Conservation (phyloP, 2,888 invertebrate genomes). For the Pyrrhosoma nymphula region DNA sequence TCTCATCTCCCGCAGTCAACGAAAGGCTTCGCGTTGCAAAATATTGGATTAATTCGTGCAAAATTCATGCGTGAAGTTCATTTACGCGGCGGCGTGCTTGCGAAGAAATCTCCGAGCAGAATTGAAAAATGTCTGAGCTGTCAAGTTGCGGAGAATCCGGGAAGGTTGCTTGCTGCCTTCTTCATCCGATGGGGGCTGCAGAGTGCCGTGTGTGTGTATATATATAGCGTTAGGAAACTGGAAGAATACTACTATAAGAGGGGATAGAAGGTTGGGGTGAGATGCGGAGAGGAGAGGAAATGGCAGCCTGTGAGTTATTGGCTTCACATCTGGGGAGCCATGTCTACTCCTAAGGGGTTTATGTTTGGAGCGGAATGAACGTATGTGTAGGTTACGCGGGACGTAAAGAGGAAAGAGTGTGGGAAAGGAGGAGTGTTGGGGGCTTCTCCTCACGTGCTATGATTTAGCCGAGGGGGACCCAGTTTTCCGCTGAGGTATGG, state of each 20-base stretch:
- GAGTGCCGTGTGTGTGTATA: not conserved
- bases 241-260: too few species aligned
- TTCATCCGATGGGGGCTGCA: not conserved
- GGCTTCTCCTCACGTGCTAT: not conserved
- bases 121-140: slow-evolving; percentile 16
- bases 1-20: not conserved
- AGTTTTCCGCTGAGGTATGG: not conserved
- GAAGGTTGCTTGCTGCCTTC: too few species aligned
- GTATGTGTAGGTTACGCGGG: not conserved
- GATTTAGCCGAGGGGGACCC: not conserved
- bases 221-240: not conserved
- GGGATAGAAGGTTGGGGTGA: not conserved
- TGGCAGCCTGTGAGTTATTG: slow-evolving; percentile 63
- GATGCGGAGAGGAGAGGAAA: not conserved
- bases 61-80: not conserved
- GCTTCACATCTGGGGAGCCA: slow-evolving; percentile 48
- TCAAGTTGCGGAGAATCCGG: not conserved
- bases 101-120: not conserved
- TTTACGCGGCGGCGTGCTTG: not conserved
- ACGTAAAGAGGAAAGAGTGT: not conserved
- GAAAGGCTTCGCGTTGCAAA: too few species aligned
- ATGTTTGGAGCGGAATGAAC: slow-evolving; percentile 19
- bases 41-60: not conserved
- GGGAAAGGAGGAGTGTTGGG: not conserved
- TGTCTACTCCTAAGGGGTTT: slow-evolving; percentile 1